phyloP scores from a whole-genome alignment of 2,113 vertebrate genomes.

The Notothenia coriiceps region DNA sequence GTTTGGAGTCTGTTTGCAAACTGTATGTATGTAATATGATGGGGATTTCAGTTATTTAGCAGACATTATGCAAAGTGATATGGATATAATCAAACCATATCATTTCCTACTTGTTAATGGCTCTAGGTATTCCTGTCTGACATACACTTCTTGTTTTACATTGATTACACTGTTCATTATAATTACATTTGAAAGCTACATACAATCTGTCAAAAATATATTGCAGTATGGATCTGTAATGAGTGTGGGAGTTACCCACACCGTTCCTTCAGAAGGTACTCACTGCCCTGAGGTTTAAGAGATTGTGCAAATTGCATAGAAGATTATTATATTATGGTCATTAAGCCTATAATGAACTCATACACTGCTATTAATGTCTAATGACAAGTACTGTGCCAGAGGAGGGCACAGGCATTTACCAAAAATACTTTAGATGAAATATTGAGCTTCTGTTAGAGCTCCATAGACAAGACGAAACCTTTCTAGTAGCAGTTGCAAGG shows the following conservation, averaged over 20 bases:
- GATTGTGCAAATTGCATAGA: slow-evolving; percentile 55
- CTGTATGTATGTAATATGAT: background rate
- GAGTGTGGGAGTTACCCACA: slow-evolving; percentile 41
- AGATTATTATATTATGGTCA: slow-evolving; percentile 63
- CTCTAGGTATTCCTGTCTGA: slow-evolving; percentile 22
- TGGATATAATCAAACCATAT: slow-evolving; percentile 18
- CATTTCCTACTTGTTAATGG: background rate
- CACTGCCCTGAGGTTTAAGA: slow-evolving; percentile 52
- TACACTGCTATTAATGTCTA: slow-evolving; percentile 60
- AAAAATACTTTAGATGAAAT: slow-evolving; percentile 36
- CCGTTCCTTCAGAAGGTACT: slow-evolving; percentile 39
- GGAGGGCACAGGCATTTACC: slow-evolving; percentile 29
- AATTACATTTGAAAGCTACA: slow-evolving; percentile 40
- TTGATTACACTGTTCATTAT: slow-evolving; percentile 30
- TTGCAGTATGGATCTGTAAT: slow-evolving; percentile 45
- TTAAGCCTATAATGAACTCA: slow-evolving; percentile 69
- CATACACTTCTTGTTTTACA: slow-evolving; percentile 28
- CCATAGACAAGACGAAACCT: slow-evolving; percentile 14
- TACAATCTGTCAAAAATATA: slow-evolving; percentile 30
- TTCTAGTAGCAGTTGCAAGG: slow-evolving; percentile 2
- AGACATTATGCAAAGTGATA: background rate
- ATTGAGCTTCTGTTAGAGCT: slow-evolving; percentile 11
- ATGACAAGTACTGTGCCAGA: slow-evolving; percentile 45
- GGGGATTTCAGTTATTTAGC: background rate
- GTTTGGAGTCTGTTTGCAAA: background rate